A percentile compares a stretch with the other conserved stretches of the same genome.
Conservation (phyloP, 2,888 invertebrate genomes). For the Microplitis deprimator region DNA sequence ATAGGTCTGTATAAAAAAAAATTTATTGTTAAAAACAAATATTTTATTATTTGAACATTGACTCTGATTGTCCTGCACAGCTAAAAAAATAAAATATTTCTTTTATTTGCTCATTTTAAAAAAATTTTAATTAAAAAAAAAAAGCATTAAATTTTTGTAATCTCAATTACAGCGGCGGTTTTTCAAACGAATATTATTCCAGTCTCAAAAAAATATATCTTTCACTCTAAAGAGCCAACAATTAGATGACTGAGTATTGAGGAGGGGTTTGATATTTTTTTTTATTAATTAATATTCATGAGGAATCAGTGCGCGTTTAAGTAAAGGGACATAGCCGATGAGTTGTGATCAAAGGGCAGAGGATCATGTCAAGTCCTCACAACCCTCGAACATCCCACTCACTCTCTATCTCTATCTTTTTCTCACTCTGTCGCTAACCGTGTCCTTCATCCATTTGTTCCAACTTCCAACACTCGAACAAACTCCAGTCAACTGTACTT, state of each 20-base stretch:
- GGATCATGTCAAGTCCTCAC: constrained; percentile 60
- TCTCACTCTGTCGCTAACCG: background rate
- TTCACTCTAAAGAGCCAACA: constrained; percentile 57
- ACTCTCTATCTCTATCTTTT: background rate
- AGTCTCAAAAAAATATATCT: no score
- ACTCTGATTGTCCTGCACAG: no score
- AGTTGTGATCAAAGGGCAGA: constrained; percentile 66
- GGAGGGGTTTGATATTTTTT: constrained; percentile 12
- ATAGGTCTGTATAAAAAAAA: no score
- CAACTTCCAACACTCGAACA: constrained; percentile 47
- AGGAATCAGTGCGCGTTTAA: constrained; percentile 65
- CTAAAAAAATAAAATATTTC: no score
- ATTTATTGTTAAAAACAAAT: no score
- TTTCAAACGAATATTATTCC: no score
- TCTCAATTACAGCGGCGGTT: no score
- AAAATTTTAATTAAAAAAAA: no score
- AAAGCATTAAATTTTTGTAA: no score
- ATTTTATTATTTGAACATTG: no score
- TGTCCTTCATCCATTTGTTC: constrained; percentile 5
- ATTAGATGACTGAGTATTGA: constrained; percentile 59
- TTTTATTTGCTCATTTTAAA: no score
- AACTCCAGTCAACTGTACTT: constrained; percentile 60
- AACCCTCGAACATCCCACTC: constrained; percentile 52
- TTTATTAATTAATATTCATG: constrained; percentile 64
- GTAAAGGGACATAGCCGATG: constrained; percentile 59